Percentiles rank a stretch among this genome's conserved stretches.
These are phyloP conservation scores for Pterocles gutturalis DNA, from an alignment of 2,113 vertebrate genomes.

Conservation along the genomic window DNA sequence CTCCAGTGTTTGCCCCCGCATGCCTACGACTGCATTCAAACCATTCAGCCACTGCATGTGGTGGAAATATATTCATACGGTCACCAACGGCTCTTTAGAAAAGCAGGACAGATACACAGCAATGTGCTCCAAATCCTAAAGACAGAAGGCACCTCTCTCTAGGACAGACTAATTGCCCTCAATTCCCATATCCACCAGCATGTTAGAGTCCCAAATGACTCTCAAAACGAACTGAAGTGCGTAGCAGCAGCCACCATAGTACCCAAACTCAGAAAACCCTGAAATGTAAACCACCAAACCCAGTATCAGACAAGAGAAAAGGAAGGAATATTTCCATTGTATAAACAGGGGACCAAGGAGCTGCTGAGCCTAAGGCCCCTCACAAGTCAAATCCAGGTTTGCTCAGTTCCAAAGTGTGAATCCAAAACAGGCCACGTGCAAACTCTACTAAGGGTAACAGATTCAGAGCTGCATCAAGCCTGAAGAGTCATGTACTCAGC, in stretches of 20 bases:
- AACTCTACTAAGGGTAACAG: neutral
- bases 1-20: neutral
- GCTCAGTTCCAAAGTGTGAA: neutral
- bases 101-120: neutral
- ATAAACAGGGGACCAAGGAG: neutral
- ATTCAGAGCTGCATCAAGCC: neutral
- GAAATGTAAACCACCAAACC: neutral
- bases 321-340: neutral
- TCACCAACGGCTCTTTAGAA: neutral
- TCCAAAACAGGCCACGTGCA: neutral
- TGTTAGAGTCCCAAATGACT: neutral
- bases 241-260: neutral
- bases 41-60: accelerated
- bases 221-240: neutral
- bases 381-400: neutral
- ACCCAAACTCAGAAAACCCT: neutral
- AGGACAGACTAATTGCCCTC: no score
- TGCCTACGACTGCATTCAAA: accelerated
- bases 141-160: neutral
- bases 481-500: neutral
- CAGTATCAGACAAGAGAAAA: accelerated
- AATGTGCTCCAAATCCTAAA: neutral
- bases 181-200: neutral
- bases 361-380: neutral
- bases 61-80: neutral